Conservation (phyloP, 2,113 vertebrate genomes). For the Bothrops jararaca region DNA sequence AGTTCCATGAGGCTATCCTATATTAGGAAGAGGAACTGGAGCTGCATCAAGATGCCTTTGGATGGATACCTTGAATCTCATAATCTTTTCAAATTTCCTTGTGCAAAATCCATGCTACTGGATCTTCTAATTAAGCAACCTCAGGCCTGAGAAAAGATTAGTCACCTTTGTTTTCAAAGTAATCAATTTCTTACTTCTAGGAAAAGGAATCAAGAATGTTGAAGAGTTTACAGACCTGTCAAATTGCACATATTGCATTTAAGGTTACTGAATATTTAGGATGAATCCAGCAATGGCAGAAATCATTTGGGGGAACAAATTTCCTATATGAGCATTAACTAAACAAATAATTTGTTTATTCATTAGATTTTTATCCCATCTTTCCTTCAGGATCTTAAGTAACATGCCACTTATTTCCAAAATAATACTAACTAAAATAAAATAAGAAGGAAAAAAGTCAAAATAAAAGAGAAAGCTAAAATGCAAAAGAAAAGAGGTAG, state of each 20-base stretch:
- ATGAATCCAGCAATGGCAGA: slow-evolving; percentile 5
- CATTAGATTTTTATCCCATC: neutral
- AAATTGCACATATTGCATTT: neutral
- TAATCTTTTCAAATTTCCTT: neutral
- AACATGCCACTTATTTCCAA: neutral
- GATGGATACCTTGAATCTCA: neutral
- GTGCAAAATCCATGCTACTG: accelerated
- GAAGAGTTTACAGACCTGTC: slow-evolving; percentile 4
- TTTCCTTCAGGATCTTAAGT: neutral
- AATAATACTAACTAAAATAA: neutral
- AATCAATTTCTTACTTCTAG: neutral
- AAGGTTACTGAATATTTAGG: neutral
- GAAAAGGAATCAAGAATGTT: neutral
- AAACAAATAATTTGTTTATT: neutral
- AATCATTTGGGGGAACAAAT: neutral
- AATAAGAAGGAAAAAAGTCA: neutral
- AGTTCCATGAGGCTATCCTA: neutral
- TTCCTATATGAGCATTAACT: neutral
- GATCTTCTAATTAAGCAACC: neutral
- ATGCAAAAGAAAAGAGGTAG: neutral
- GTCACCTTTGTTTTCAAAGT: neutral
- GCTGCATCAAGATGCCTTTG: neutral
- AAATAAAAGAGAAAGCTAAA: neutral
- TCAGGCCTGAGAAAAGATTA: neutral
- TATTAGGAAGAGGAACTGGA: neutral